Percentiles rank a stretch among this genome's conserved stretches.
Evolutionary conservation across 2,797 vertebrate species (phyloP).

Genomic region (Liasis olivaceus): DNA sequence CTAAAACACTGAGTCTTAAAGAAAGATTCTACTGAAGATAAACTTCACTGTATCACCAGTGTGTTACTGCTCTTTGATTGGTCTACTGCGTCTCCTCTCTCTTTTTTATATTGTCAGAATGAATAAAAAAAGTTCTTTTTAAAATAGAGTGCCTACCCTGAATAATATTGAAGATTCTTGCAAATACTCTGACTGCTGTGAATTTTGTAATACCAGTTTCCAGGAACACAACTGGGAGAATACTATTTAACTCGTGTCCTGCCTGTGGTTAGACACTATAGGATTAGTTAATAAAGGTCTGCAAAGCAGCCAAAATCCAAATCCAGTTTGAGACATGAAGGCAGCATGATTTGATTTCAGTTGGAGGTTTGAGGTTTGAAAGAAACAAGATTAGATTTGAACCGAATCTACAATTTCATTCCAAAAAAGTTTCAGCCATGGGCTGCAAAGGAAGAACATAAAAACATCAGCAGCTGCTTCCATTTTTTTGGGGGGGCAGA

Average conservation of each 20-base stretch:
- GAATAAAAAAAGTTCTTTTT: neutral
- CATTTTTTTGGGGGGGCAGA: neutral
- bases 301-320: neutral
- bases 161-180: neutral
- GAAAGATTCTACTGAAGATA: neutral
- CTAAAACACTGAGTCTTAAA: neutral
- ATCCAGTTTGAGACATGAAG: neutral
- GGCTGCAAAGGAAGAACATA: neutral
- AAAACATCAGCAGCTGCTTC: neutral
- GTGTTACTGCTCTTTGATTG: neutral
- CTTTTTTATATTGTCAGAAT: neutral
- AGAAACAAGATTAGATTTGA: neutral
- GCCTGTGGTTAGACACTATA: neutral
- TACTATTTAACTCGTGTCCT: neutral
- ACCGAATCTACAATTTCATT: neutral
- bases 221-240: neutral
- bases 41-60: neutral
- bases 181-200: neutral
- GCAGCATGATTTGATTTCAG: neutral
- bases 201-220: neutral
- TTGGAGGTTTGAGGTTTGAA: neutral
- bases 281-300: neutral
- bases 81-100: neutral
- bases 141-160: neutral
- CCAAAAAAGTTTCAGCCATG: neutral